Evolutionary conservation across 2,113 vertebrate species (phyloP).

Genomic region (Aramus guarauna): DNA sequence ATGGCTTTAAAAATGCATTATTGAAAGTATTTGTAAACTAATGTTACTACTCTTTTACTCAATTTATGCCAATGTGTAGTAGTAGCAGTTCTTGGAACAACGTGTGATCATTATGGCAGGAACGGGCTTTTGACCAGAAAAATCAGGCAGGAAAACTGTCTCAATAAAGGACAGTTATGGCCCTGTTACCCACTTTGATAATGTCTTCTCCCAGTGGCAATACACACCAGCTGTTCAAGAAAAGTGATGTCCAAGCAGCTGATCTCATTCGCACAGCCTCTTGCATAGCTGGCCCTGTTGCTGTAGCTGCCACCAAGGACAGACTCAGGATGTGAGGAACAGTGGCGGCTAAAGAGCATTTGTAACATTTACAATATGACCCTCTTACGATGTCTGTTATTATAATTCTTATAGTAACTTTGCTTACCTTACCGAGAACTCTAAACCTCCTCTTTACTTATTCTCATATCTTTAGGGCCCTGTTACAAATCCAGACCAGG

Average conservation of each 20-base stretch:
- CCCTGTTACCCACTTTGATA: neutral
- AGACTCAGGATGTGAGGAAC: neutral
- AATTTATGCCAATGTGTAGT: neutral
- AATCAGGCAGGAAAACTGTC: neutral
- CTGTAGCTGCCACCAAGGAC: neutral
- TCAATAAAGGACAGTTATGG: neutral
- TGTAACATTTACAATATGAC: accelerated
- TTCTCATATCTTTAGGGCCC: neutral
- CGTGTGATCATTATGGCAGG: neutral
- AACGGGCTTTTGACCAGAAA: neutral
- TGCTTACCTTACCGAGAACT: neutral
- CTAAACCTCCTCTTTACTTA: neutral
- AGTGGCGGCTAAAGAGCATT: neutral
- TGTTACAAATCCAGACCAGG: neutral
- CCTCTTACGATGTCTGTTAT: neutral
- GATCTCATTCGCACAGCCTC: neutral
- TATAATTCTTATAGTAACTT: neutral
- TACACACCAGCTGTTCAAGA: neutral
- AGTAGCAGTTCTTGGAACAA: neutral
- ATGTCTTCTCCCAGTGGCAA: neutral
- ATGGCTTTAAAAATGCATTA: neutral
- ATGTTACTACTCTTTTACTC: neutral
- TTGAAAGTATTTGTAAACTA: neutral
- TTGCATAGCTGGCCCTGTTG: neutral
- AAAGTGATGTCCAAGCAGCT: neutral